Conservation (phyloP, 2,113 vertebrate genomes). For the Zeus faber region DNA sequence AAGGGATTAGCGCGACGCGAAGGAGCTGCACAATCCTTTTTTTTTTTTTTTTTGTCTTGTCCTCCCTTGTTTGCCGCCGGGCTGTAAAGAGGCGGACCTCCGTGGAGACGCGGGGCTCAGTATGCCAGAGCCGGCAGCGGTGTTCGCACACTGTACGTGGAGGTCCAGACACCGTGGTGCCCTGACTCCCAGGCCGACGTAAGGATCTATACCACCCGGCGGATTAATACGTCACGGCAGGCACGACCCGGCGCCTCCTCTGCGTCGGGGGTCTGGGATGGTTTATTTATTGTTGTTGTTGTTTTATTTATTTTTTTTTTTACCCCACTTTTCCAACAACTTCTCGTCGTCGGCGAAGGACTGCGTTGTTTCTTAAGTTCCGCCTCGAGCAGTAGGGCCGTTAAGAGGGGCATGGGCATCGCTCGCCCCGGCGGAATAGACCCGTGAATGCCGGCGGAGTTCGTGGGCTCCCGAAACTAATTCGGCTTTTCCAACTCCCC, state of each 20-base stretch:
- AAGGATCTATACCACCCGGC: conserved; percentile 53
- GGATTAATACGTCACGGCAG: conserved; percentile 24
- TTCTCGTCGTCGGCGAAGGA: neutral
- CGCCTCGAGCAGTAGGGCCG: too few relatives aligned
- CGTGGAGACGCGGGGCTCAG: conserved; percentile 41
- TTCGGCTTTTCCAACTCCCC: too few relatives aligned
- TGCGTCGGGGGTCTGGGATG: conserved; percentile 22
- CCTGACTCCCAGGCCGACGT: conserved; percentile 36
- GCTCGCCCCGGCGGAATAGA: too few relatives aligned
- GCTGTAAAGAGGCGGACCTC: conserved; percentile 66
- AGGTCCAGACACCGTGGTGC: conserved; percentile 57
- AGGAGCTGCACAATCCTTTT: conserved; percentile 7
- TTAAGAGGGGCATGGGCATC: too few relatives aligned
- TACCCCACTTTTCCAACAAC: too few relatives aligned
- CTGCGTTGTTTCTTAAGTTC: neutral
- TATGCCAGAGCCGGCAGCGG: conserved; percentile 57
- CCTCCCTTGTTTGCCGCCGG: neutral
- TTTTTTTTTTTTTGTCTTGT: neutral
- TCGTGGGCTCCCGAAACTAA: too few relatives aligned
- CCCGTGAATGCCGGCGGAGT: too few relatives aligned
- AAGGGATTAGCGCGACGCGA: conserved; percentile 19
- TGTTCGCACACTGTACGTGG: conserved; percentile 66
- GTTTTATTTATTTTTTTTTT: too few relatives aligned
- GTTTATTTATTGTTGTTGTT: conserved; percentile 19
- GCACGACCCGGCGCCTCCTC: conserved; percentile 10